Evolutionary conservation across 2,797 vertebrate genomes (phyloP), one percentile per base, ranked within the genome.

Genomic region (Lerista edwardsae): DNA sequence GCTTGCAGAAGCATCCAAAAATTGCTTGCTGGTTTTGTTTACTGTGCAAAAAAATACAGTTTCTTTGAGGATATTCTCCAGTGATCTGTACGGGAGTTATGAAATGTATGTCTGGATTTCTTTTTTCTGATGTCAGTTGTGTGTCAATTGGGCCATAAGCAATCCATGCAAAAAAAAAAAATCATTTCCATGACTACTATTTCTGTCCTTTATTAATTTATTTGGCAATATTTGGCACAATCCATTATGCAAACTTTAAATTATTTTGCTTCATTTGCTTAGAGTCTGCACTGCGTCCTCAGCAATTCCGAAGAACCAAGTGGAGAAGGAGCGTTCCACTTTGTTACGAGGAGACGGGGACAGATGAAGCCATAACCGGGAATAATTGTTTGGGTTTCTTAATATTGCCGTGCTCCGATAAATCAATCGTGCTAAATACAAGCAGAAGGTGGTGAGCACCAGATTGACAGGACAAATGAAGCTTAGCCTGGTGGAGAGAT

Each of bases 331-430:
- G 8, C 14, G 65, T 12, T 71, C 23, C 44, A 10, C 57, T 71
- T 36, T 64, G 59, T 12, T 19, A 51, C 23, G 44, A 15, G 83
- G 84, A 80, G 78, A 85, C 84, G 5, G 3, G 74, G 88, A 80
- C 75, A 81, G 75, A 88, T 88, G 80, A 90, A 89, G 80, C 75
- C 80, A 87, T 83, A 87, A 90, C 89, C 81, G 90, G 85, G 78
- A 93, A 89, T 88, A 92, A 90, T 89, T 86, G 67, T 88, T 90
- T 6, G 77, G 89, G 77, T 78, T 90, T 91, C 89, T 92, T 89
- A 93, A 93, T 92, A 91, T 86, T 89, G 90, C 87, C 84, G 77
- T 82, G 64, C 91, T 86, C 85, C 87, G 68, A 89, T 87, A 93
- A 89, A 86, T 89, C 93, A 91, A 83, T 89, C 90, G 78, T 0